A percentile compares a stretch with the other conserved stretches of the same genome.
These are phyloP conservation scores for Furcula furcula DNA, from an alignment of 2,888 invertebrate genomes.

Conservation along the genomic window DNA sequence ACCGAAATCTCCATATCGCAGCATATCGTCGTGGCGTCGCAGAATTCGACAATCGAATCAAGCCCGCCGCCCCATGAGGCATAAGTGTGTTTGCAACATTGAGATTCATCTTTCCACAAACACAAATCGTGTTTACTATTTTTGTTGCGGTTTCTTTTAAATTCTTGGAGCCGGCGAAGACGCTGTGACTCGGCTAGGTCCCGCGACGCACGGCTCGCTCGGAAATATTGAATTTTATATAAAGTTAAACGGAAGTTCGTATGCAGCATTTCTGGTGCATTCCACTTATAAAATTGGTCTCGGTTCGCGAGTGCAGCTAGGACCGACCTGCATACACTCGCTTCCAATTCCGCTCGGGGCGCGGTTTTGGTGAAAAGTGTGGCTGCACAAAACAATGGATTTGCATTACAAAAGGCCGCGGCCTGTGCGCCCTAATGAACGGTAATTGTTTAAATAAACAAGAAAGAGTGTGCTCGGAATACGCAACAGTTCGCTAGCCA, in stretches of 20 bases:
- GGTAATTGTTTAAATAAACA: constrained; percentile 70
- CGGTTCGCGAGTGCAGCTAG: constrained; percentile 27
- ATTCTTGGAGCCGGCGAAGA: constrained; percentile 36
- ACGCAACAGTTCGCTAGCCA: constrained; percentile 47
- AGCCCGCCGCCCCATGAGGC: constrained; percentile 56
- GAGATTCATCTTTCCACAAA: constrained; percentile 61
- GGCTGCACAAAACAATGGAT: constrained; percentile 56
- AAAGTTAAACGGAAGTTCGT: constrained; percentile 40
- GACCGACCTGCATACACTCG: background rate
- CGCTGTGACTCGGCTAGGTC: constrained; percentile 35
- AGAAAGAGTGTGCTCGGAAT: constrained; percentile 45
- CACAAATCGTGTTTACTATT: constrained; percentile 68
- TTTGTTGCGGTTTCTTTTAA: constrained; percentile 56
- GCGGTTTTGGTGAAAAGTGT: constrained; percentile 2
- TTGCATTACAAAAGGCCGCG: constrained; percentile 63
- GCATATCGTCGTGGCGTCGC: constrained; percentile 49
- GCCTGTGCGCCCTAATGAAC: constrained; percentile 54
- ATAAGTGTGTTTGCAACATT: constrained; percentile 49
- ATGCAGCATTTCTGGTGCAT: constrained; percentile 31
- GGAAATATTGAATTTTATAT: constrained; percentile 60
- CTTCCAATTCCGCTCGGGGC: background rate
- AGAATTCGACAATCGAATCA: constrained; percentile 67
- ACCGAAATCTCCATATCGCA: too few species aligned
- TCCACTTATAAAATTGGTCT: constrained; percentile 55
- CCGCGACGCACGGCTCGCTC: constrained; percentile 20